These are phyloP conservation scores for Diarsia brunnea DNA, from an alignment of 2,888 invertebrate species.

Conservation along the genomic window DNA sequence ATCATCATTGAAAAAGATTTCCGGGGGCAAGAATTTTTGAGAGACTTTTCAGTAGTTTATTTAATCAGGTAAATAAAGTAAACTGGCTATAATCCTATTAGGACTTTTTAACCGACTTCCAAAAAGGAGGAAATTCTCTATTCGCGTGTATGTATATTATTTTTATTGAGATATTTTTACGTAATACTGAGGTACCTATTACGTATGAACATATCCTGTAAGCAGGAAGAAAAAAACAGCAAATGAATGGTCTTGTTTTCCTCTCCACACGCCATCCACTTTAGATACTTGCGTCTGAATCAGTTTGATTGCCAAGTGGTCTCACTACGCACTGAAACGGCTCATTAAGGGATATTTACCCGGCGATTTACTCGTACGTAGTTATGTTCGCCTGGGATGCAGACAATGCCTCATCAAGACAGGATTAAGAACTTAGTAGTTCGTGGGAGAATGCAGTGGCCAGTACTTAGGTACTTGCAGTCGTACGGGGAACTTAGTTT, in stretches of 20 bases:
- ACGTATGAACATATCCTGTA: no score
- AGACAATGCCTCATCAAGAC: conserved; percentile 66
- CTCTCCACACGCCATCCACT: conserved; percentile 23
- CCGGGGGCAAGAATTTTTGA: background rate
- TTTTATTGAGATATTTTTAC: background rate
- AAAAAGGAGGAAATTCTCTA: no score
- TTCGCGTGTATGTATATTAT: no score
- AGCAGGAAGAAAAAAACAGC: conserved; percentile 8
- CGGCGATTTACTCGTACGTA: conserved; percentile 40
- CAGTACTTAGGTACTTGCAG: conserved; percentile 5
- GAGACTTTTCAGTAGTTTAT: background rate
- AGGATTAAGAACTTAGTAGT: conserved; percentile 59
- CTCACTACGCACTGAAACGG: conserved; percentile 53
- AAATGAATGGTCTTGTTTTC: conserved; percentile 48
- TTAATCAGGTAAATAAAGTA: background rate
- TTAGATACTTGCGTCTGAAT: conserved; percentile 53
- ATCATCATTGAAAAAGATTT: background rate
- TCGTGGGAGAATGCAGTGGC: conserved; percentile 20
- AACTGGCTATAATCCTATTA: background rate
- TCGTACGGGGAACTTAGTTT: conserved; percentile 11
- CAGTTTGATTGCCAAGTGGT: conserved; percentile 61
- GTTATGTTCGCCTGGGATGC: conserved; percentile 38
- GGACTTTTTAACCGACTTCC: no score
- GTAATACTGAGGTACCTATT: no score
- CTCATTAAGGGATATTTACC: conserved; percentile 67